Evolutionary conservation across 2,888 invertebrate species (phyloP), one percentile per base, ranked within the genome.

Genomic region (Stictocephala bisonia): DNA sequence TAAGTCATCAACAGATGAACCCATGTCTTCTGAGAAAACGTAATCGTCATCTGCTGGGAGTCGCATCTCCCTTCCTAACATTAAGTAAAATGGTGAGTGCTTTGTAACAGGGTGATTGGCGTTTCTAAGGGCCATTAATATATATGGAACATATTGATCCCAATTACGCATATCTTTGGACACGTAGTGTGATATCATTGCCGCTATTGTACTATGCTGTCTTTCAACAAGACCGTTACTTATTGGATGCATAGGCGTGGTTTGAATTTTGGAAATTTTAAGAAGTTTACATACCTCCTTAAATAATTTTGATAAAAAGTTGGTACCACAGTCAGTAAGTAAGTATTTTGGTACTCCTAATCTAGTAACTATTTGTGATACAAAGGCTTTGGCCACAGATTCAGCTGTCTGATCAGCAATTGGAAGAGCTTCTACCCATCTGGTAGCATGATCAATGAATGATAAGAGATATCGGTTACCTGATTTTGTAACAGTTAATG

Each of bases 291-390:
- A 68, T 3, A 68, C 18, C 76, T 82, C 77, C 40, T 76, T 76
- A 11, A 82, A 77, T 18, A 82, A n/a, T 13, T 81, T 75, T 1
- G 82, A 82, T 4, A 77, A 81, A 73, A 84, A 83, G 68, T 83
- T 79, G 11, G 80, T 78, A 1, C 83, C 84, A 79, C 82, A 81
- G 74, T 85, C 84, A 0, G 83, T 80, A 0, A 84, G 68, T 29
- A 83, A 78, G 6, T 66, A 68, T 76, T 81, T 80, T 1, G 83
- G 83, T 6, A 83, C 81, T 9, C 83, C 83, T 72, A 82, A 82
- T 73, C 66, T 75, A 1, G 80, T 60, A 3, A 81, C 58, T 3
- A 80, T 81, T 48, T 82, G 81, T 35, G 82, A 77, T 7, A 81
- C 50, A 3, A 84, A 72, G 29, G 74, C 56, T 11, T 79, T 74